A percentile compares a stretch with the other conserved stretches of the same genome.
These are phyloP conservation scores for Gambusia holbrooki DNA, from an alignment of 2,113 vertebrate genomes.

Conservation along the genomic window DNA sequence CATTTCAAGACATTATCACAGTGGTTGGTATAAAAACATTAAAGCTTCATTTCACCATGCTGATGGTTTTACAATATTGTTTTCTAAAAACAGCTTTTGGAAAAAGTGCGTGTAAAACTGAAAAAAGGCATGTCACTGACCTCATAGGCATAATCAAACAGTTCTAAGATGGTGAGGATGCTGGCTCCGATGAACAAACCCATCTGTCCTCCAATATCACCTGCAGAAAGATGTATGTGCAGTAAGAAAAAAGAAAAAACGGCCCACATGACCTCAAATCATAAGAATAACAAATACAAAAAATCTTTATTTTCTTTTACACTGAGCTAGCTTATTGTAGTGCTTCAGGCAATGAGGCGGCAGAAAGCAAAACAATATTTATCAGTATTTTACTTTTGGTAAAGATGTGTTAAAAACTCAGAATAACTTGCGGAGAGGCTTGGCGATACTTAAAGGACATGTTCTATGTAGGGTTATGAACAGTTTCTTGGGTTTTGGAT, in stretches of 20 bases:
- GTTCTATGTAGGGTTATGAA: not conserved
- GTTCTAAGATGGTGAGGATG: constrained; percentile 97
- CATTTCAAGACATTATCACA: too few relatives aligned
- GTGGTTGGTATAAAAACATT: too few relatives aligned
- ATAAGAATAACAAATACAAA: not conserved
- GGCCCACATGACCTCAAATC: not conserved
- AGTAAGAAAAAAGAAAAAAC: not conserved
- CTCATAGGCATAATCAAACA: constrained; percentile 98
- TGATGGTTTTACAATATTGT: too few relatives aligned
- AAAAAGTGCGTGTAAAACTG: not conserved
- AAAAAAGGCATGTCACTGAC: constrained; percentile 75
- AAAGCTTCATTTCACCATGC: too few relatives aligned
- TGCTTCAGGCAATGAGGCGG: too few relatives aligned
- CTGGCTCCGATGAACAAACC: constrained; percentile 98
- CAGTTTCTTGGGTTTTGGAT: not conserved
- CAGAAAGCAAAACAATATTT: too few relatives aligned
- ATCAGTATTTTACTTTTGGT: too few relatives aligned
- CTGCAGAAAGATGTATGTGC: constrained; percentile 64
- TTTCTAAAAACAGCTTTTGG: too few relatives aligned
- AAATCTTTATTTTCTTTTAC: not conserved
- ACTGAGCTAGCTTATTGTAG: not conserved
- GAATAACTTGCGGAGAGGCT: too few relatives aligned
- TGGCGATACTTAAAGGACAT: too few relatives aligned
- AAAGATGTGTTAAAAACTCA: too few relatives aligned
- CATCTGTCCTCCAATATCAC: constrained; percentile 99